Evolutionary conservation across 2,113 vertebrate genomes (phyloP).

Genomic region (Amblyopsis rosae): DNA sequence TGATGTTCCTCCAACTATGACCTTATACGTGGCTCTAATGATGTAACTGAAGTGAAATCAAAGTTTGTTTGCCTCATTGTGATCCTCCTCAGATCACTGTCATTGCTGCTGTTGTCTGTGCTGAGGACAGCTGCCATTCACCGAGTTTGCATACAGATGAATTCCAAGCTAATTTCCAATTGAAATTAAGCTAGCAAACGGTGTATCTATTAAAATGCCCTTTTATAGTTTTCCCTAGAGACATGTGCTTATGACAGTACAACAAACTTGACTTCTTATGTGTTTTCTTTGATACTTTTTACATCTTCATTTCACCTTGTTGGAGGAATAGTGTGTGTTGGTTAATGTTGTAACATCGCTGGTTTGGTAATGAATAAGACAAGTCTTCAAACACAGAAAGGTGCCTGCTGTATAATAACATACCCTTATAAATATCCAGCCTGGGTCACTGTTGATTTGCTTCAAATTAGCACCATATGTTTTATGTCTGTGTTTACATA

Average conservation of each 20-base stretch:
- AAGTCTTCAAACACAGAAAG: constrained; percentile 67
- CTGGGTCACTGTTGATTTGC: constrained; percentile 72
- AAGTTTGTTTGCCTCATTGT: constrained; percentile 65
- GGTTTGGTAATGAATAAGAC: constrained; percentile 70
- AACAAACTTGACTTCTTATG: constrained; percentile 45
- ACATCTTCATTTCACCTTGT: constrained; percentile 72
- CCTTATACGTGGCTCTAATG: constrained; percentile 60
- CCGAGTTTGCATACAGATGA: constrained; percentile 46
- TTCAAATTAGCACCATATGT: constrained; percentile 73
- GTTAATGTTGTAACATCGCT: constrained; percentile 61
- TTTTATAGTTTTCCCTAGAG: constrained; percentile 66
- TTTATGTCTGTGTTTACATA: constrained; percentile 72
- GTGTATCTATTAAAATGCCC: constrained; percentile 59
- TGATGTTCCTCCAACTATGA: constrained; percentile 53
- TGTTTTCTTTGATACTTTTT: constrained; percentile 69
- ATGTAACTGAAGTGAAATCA: constrained; percentile 65
- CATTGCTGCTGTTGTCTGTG: constrained; percentile 54
- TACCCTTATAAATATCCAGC: constrained; percentile 51
- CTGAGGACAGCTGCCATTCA: constrained; percentile 70
- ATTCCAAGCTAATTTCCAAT: constrained; percentile 63
- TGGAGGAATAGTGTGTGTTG: constrained; percentile 61
- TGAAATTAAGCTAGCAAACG: constrained; percentile 63
- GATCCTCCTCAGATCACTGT: constrained; percentile 54
- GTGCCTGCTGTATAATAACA: constrained; percentile 56
- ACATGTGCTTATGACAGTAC: constrained; percentile 57